Evolutionary conservation across 1,140 invertebrate genomes (phyloP).

Genomic region (Aphidius gifuensis): DNA sequence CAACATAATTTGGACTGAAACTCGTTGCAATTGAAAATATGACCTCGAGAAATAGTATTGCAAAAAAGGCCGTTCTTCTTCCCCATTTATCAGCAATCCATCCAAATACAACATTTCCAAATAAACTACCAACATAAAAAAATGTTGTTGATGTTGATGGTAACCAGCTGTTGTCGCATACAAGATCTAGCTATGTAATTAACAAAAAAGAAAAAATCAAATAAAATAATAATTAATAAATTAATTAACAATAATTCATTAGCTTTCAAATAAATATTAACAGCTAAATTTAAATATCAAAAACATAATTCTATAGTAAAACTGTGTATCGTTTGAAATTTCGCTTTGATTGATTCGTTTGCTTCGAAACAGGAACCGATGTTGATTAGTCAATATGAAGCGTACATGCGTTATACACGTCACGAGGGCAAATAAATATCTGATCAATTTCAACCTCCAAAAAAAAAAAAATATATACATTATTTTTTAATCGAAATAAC

Average conservation of each 20-base stretch:
- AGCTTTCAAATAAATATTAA: background rate
- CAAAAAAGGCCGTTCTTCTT: conserved; percentile 65
- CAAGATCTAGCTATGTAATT: conserved; percentile 64
- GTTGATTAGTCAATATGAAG: conserved; percentile 20
- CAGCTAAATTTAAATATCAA: background rate
- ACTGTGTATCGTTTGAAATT: conserved; percentile 7
- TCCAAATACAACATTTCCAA: conserved; percentile 69
- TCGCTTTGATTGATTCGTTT: conserved; percentile 21
- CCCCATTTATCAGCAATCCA: conserved; percentile 72
- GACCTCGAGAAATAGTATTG: conserved; percentile 66
- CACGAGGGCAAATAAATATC: background rate
- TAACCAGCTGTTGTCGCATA: conserved; percentile 66
- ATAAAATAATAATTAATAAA: conserved; percentile 41
- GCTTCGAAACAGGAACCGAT: conserved; percentile 25
- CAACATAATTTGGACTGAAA: conserved; percentile 66
- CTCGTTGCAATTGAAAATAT: conserved; percentile 66
- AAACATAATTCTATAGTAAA: background rate
- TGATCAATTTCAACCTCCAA: background rate
- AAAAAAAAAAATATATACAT: no score
- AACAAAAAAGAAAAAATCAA: conserved; percentile 27
- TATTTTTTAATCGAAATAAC: no score
- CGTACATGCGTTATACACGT: background rate
- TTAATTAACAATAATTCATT: conserved; percentile 23
- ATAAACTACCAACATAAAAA: conserved; percentile 68
- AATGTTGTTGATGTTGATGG: conserved; percentile 64